Base-by-base conservation (phyloP, 2,888 invertebrate species). In the Sturmia bella region DNA sequence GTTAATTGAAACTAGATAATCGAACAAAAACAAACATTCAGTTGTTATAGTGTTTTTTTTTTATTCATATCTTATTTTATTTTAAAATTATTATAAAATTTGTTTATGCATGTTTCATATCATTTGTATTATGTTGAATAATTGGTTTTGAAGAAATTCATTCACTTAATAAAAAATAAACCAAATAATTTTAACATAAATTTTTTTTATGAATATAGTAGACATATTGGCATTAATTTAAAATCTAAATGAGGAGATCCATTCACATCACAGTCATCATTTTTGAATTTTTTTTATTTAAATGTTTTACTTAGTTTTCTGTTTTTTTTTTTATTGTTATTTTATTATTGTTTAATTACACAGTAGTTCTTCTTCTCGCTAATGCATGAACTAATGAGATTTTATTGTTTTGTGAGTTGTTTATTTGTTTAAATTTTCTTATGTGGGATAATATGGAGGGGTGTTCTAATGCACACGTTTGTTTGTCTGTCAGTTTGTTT, bases 191-290 rank as follows among this genome's bases (percentile, higher is more conserved):
- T 63, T 57, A 57, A 75, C 45, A 41, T 15, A 39, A 59, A 68
- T 68, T 24, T 27, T 41, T 63, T 37, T 43, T 63, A 69, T 73
- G 73, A 69, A 77, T 73, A 32, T 32, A 32, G 27, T 77, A 81
- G 68, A 77, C 74, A 78, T 74, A 82, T 82, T 82, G 78, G 82
- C 82, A 74, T 78, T 78, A 69, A 63, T 82, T 80, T 82, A 78
- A 78, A 78, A 82, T 82, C 69, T 78, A 82, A 74, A 78, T 82
- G 82, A 82, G 82, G 82, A 82, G 78, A 82, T 82, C 82, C 82
- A 74, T 82, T 82, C 82, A 78, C 82, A 82, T 82, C 82, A 82
- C 82, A 82, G 82, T 82, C 74, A 78, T 82, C 78, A 63, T 74
- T 82, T n/a, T n/a, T n/a, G n/a, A n/a, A n/a, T n/a, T n/a, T 76